Evolutionary conservation across 1,140 invertebrate species (phyloP), one percentile per base, ranked within the genome.

Genomic region (Marisa cornuarietis): DNA sequence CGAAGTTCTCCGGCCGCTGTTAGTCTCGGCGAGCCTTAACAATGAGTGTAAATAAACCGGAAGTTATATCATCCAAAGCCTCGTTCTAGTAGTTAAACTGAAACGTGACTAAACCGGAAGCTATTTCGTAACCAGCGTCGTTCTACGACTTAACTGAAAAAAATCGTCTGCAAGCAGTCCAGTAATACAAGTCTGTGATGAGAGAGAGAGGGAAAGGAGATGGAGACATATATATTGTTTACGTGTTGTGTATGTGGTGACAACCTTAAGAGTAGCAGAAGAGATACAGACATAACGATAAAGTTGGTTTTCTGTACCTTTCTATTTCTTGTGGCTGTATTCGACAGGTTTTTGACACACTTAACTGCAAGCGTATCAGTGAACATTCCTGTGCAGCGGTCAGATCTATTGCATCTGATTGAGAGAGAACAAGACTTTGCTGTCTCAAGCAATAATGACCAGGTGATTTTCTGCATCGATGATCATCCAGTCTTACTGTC

Each of bases 311-410:
- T 68, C 65, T 24, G 13, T 24, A 1, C 26, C 7, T 68, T 68
- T 24, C 22, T 14, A 68, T 68, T 66, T n/a, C 18, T 63, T 20
- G 18, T 20, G 18, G n/a, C 62, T 18, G 13, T 68, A 16, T 22
- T 31, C 65, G 6, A 68, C 31, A 77, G 76, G 22, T 77, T 77
- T 26, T 65, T 77, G 65, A 77, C 26, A 13, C 76, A 77, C 63
- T 26, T 68, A 65, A 24, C 65, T 11, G 76, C 26, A n/a, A 77
- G 65, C 49, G 54, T n/a, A 10, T 62, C 49, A 11, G n/a, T 77
- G 0, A 16, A 16, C 22, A 42, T 52, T 42, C 31, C 76, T 1
- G 42, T 77, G 63, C 65, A 65, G 7, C 63, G 49, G 4, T 77
- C 76, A 9, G 76, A 77, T 16, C 76, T 77, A 0, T 49, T 63